A percentile compares a stretch with the other conserved stretches of the same genome.
Conservation (phyloP, 2,888 invertebrate genomes). For the Yponomeuta evonymella region DNA sequence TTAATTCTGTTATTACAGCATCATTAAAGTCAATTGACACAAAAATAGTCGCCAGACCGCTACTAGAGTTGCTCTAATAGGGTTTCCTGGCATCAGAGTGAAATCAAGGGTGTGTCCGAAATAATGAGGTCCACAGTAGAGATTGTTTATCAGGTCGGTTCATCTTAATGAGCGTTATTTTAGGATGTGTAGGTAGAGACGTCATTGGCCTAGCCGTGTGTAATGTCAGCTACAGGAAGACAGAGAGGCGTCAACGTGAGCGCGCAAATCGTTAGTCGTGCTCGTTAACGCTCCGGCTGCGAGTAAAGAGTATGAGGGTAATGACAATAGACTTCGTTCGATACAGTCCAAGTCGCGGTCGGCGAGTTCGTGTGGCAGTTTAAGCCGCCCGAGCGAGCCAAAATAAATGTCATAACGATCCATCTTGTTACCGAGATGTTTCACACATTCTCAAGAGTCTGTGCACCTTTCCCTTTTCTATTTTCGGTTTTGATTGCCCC, state of each 20-base stretch:
- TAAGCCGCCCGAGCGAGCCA: slow-evolving; percentile 32
- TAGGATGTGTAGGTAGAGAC: slow-evolving; percentile 34
- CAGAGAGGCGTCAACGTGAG: slow-evolving; percentile 44
- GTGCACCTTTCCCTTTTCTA: slow-evolving; percentile 20
- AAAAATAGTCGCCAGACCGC: not conserved
- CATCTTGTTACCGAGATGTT: slow-evolving; percentile 33
- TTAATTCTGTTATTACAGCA: not conserved
- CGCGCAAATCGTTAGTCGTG: slow-evolving; percentile 37
- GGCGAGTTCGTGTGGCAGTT: not conserved
- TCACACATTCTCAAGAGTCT: slow-evolving; percentile 27
- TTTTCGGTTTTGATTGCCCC: slow-evolving; percentile 6
- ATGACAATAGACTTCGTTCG: not conserved
- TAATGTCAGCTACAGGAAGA: slow-evolving; percentile 30
- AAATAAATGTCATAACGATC: slow-evolving; percentile 39
- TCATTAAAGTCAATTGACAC: not conserved
- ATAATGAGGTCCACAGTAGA: slow-evolving; percentile 13
- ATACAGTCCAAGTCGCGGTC: not conserved
- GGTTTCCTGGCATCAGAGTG: not conserved
- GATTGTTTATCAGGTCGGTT: slow-evolving; percentile 29
- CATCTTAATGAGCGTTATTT: slow-evolving; percentile 46
- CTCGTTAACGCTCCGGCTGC: slow-evolving; percentile 34
- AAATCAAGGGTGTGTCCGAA: slow-evolving; percentile 4
- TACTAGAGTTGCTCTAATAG: not conserved
- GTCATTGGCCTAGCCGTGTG: slow-evolving; percentile 36
- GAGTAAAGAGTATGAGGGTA: slow-evolving; percentile 14